phyloP scores from a whole-genome alignment of 2,888 invertebrate species.

The Troides oblongomaculatus region DNA sequence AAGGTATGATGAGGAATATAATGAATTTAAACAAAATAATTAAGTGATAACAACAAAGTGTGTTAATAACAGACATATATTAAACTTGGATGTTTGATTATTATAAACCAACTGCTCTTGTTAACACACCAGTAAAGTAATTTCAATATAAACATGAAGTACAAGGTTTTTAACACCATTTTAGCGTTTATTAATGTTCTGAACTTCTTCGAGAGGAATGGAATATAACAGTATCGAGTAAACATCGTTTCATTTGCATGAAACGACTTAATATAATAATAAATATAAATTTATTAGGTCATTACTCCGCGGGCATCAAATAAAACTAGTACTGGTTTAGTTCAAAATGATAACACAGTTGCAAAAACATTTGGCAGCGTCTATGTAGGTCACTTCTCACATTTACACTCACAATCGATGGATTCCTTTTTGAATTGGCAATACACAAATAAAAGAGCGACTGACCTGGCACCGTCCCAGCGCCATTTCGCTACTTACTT shows the following conservation, averaged over 20 bases:
- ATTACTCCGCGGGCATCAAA: neutral
- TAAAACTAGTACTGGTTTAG: conserved; percentile 2
- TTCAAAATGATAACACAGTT: conserved; percentile 11
- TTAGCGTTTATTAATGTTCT: no score
- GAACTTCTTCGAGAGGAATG: no score
- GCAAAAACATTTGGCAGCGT: conserved; percentile 24
- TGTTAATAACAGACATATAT: no score
- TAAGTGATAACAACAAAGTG: no score
- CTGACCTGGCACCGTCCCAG: conserved; percentile 23
- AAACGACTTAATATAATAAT: neutral
- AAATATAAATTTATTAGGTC: conserved; percentile 11
- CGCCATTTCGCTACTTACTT: conserved; percentile 18
- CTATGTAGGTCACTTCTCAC: conserved; percentile 26
- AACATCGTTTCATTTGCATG: neutral
- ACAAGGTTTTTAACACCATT: no score
- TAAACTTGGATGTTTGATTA: no score
- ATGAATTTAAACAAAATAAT: no score
- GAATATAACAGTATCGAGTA: no score
- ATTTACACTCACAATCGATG: conserved; percentile 24
- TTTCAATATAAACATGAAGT: no score
- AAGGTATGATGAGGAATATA: no score
- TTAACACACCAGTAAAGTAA: no score
- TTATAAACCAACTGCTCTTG: no score
- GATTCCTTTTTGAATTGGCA: conserved; percentile 30
- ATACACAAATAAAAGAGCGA: conserved; percentile 24